Percentiles rank a stretch among this genome's conserved stretches.
These are phyloP conservation scores for Anagyrus pseudococci DNA, from an alignment of 2,888 invertebrate species.

Conservation along the genomic window DNA sequence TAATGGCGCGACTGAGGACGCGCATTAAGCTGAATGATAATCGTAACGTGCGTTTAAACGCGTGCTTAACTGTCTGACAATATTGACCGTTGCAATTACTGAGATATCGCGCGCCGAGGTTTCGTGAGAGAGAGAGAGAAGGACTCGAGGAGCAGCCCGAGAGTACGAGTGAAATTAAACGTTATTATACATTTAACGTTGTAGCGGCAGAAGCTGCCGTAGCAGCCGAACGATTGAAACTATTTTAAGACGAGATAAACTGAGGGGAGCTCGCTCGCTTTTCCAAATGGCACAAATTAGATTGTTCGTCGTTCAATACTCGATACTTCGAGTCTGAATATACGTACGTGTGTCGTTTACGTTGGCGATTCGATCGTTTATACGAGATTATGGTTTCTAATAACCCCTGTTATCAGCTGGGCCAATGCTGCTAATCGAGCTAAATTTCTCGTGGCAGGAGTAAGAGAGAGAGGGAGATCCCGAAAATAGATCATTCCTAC, in stretches of 20 bases:
- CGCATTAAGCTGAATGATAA: neutral
- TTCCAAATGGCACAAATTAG: neutral
- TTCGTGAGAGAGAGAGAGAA: no score
- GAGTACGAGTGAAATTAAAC: neutral
- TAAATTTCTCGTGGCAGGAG: no score
- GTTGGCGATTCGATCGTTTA: no score
- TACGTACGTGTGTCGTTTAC: neutral
- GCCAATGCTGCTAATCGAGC: no score
- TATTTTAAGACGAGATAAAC: neutral
- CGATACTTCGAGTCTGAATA: neutral
- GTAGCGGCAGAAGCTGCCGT: neutral
- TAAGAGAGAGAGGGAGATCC: no score
- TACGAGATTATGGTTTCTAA: no score
- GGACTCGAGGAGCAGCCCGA: no score
- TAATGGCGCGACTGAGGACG: neutral
- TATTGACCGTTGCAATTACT: constrained; percentile 1
- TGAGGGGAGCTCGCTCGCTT: no score
- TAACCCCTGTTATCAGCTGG: no score
- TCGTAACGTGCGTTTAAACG: neutral
- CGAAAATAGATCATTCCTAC: no score
- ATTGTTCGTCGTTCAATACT: neutral
- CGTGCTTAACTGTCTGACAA: neutral
- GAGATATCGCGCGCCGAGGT: no score
- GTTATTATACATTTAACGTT: no score
- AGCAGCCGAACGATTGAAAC: neutral